Conservation (phyloP, 2,797 vertebrate species). For the Austrolebias charrua region DNA sequence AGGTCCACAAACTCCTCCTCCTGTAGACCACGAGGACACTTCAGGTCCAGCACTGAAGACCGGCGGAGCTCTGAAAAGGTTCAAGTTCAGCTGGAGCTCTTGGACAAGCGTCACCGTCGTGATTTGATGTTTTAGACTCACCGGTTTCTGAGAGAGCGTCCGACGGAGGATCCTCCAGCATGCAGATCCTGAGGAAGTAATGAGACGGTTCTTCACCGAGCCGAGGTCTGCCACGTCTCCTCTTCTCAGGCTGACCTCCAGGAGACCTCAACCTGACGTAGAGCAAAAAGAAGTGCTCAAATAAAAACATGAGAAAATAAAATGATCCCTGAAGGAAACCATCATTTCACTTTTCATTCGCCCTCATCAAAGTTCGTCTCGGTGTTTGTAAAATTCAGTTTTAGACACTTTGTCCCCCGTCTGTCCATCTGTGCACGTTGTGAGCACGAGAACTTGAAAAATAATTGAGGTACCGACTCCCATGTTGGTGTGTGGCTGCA, state of each 20-base stretch:
- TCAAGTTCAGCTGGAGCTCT: background rate
- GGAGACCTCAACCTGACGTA: background rate
- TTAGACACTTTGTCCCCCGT: too few species aligned
- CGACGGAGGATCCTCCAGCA: slow-evolving; percentile 26
- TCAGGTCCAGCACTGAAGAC: slow-evolving; percentile 11
- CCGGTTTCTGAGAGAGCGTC: background rate
- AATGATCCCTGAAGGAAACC: too few species aligned
- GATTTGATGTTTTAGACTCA: background rate
- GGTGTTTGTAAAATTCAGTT: too few species aligned
- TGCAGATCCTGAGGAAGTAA: slow-evolving; percentile 16
- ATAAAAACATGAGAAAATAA: too few species aligned
- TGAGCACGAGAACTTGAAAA: too few species aligned
- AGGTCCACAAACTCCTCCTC: slow-evolving; percentile 34
- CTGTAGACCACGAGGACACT: slow-evolving; percentile 16
- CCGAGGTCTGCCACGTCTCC: slow-evolving; percentile 24
- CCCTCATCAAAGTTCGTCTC: too few species aligned
- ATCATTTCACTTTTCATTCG: too few species aligned
- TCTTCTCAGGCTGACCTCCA: slow-evolving; percentile 1
- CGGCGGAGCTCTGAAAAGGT: slow-evolving; percentile 11
- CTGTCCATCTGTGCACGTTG: too few species aligned
- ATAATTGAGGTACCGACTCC: too few species aligned
- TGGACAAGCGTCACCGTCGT: background rate
- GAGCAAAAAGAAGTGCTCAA: too few species aligned
- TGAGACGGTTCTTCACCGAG: background rate
- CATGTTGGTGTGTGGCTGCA: too few species aligned